Conservation (phyloP, 2,113 vertebrate species). For the Diadophis punctatus region DNA sequence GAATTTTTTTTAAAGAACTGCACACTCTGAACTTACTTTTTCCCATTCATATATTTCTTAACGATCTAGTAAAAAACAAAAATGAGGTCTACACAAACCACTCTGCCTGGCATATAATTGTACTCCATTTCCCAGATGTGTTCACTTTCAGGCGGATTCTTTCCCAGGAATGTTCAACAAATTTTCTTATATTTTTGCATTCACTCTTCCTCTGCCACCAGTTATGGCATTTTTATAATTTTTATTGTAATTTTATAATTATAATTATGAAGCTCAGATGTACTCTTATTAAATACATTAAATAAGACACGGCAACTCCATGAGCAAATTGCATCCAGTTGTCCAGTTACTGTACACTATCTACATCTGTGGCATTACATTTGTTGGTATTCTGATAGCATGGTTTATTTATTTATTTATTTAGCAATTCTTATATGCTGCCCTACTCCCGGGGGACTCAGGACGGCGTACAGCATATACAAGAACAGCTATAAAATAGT, state of each 20-base stretch:
- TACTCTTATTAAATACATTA: background rate
- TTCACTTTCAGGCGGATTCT: background rate
- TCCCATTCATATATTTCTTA: background rate
- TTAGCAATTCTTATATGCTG: no score
- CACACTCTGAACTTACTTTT: background rate
- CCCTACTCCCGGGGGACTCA: no score
- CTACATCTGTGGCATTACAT: background rate
- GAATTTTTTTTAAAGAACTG: background rate
- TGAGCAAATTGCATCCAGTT: background rate
- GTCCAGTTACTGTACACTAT: background rate
- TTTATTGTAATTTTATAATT: background rate
- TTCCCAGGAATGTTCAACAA: background rate
- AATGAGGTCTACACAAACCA: background rate
- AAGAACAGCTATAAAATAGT: no score
- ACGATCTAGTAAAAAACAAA: background rate
- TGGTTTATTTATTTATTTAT: no score
- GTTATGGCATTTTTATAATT: background rate
- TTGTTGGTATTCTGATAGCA: background rate
- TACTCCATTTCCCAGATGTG: background rate
- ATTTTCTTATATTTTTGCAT: background rate
- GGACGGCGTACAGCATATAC: no score
- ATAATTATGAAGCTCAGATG: background rate
- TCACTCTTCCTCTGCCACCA: background rate
- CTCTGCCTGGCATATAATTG: background rate
- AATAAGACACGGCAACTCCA: background rate